A percentile compares a stretch with the other conserved stretches of the same genome.
Conservation (phyloP, 1,140 invertebrate species). For the Euwallacea fornicatus region DNA sequence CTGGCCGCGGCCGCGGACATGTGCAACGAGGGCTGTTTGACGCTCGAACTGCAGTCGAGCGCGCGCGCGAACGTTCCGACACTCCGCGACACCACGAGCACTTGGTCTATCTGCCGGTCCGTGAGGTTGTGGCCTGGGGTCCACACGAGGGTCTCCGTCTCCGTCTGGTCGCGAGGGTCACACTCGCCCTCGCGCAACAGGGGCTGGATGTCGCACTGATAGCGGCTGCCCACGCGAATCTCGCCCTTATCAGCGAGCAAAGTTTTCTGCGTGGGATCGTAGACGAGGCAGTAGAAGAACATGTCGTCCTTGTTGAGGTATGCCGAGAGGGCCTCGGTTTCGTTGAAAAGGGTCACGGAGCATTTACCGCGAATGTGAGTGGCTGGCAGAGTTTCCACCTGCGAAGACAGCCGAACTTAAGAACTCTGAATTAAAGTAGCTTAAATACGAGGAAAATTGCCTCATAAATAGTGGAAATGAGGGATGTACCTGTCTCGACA, state of each 20-base stretch:
- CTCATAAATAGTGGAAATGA: neutral
- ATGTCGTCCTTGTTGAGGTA: slow-evolving; percentile 98
- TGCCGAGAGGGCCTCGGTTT: slow-evolving; percentile 93
- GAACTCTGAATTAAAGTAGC: no score
- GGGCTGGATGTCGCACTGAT: slow-evolving; percentile 88
- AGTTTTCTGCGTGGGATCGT: slow-evolving; percentile 98
- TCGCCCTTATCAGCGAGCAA: slow-evolving; percentile 98
- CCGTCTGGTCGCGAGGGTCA: slow-evolving; percentile 74
- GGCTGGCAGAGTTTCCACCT: slow-evolving; percentile 93
- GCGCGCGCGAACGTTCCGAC: slow-evolving; percentile 98
- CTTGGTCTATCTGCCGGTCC: slow-evolving; percentile 98
- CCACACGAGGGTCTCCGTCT: slow-evolving; percentile 92
- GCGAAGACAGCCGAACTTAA: neutral
- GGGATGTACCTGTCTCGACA: slow-evolving; percentile 77
- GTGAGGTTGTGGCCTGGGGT: slow-evolving; percentile 86
- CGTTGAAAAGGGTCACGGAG: slow-evolving; percentile 95
- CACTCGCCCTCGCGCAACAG: slow-evolving; percentile 74
- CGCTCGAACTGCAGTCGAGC: slow-evolving; percentile 95
- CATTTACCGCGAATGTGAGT: slow-evolving; percentile 99
- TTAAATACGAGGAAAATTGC: no score
- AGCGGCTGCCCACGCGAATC: slow-evolving; percentile 88
- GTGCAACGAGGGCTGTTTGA: slow-evolving; percentile 97
- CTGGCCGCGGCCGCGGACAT: slow-evolving; percentile 99
- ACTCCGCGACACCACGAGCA: slow-evolving; percentile 94
- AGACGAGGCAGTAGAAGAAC: slow-evolving; percentile 99